Evolutionary conservation across 2,113 vertebrate genomes (phyloP), one percentile per base, ranked within the genome.

Genomic region (Pyxicephalus adspersus): DNA sequence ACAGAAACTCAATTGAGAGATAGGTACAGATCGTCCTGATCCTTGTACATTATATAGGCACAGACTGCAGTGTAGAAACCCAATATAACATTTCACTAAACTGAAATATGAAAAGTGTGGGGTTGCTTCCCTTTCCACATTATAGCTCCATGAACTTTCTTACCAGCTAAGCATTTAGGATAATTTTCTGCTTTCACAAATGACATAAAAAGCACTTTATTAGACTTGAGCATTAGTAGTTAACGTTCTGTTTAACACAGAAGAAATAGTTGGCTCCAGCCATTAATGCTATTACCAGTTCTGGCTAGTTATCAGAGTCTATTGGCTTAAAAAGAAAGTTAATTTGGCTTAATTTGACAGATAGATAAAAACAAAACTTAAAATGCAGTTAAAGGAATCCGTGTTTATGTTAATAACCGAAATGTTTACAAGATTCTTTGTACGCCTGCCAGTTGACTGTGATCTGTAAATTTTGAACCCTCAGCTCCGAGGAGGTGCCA

Each of bases 301-400:
- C 65, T 55, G 45, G 60, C 26, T 64, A 81, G 73, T 74, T 55
- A 31, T 57, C 50, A 38, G 13, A 55, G 57, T 51, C 71, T 71
- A 52, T 55, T 81, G 60, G 68, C 55, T 73, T 73, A 19, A 54
- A 81, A 81, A 29, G 50, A 81, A 81, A 73, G 50, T 11, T 73
- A 81, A 80, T 72, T 63, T 72, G 57, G 67, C 57, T 80, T 80
- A 73, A 81, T 81, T 54, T 74, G 68, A 73, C 79, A 81, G 68
- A 61, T 54, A 31, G 58, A 81, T 45, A 63, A 64, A 81, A 80
- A 64, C 50, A 57, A 81, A 50, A 29, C 61, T 61, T 64, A 73
- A 61, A 74, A 81, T 26, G 60, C 50, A 54, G 58, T 52, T 71
- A 72, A 64, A 80, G 63, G 58, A 72, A 64, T 63, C 50, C 64